Percentiles rank a stretch among this genome's conserved stretches.
These are phyloP conservation scores for Ennomos quercinarius DNA, from an alignment of 2,888 invertebrate species.

Conservation along the genomic window DNA sequence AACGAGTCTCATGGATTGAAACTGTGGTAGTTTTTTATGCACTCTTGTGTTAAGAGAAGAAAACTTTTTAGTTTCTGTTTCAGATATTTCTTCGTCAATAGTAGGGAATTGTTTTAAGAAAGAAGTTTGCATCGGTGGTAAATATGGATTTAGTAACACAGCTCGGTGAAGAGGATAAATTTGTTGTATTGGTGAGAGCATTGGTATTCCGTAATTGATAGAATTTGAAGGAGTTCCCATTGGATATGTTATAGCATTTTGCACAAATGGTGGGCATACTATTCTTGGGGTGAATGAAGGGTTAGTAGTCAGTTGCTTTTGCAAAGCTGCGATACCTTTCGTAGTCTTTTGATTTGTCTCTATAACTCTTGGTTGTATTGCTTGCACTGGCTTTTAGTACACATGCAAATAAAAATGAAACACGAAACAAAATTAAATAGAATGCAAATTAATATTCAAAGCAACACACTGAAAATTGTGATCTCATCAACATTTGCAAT, in stretches of 20 bases:
- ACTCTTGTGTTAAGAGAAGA: constrained; percentile 75
- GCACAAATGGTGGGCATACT: constrained; percentile 78
- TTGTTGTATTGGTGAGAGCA: constrained; percentile 77
- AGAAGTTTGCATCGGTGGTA: constrained; percentile 74
- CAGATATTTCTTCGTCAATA: constrained; percentile 69
- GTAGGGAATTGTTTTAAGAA: constrained; percentile 75
- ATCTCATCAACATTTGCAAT: too few relatives aligned
- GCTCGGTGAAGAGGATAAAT: constrained; percentile 79
- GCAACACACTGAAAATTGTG: constrained; percentile 36
- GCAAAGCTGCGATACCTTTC: constrained; percentile 72
- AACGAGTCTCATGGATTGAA: constrained; percentile 79
- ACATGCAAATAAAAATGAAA: constrained; percentile 70
- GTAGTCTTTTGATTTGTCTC: constrained; percentile 67
- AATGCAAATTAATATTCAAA: constrained; percentile 68
- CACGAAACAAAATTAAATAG: constrained; percentile 63
- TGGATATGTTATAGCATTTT: constrained; percentile 66
- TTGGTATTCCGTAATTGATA: constrained; percentile 65
- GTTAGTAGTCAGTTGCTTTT: constrained; percentile 79
- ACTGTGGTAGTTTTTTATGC: constrained; percentile 66
- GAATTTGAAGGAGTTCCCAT: constrained; percentile 56
- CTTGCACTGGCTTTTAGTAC: constrained; percentile 84
- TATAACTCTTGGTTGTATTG: constrained; percentile 83
- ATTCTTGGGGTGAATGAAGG: constrained; percentile 80
- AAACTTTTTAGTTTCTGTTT: constrained; percentile 70
- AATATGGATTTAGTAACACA: constrained; percentile 72